Percentiles rank a stretch among this genome's conserved stretches.
These are phyloP conservation scores for Ditylenchus dipsaci DNA, from an alignment of 1,140 invertebrate genomes.

Conservation along the genomic window DNA sequence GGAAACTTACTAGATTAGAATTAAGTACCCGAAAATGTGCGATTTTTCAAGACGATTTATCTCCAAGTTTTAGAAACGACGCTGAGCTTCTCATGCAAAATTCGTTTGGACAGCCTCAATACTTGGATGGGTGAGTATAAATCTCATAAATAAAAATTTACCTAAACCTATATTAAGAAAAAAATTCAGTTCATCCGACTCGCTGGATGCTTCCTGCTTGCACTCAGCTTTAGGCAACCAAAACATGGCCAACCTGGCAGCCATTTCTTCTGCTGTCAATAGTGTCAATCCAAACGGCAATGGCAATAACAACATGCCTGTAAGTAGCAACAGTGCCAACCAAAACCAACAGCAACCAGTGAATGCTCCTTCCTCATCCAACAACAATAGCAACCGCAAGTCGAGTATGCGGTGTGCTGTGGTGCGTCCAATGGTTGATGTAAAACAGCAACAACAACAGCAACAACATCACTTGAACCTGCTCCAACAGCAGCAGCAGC, in stretches of 20 bases:
- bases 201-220: not conserved
- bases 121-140: not conserved
- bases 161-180: no score
- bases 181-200: not conserved
- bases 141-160: no score
- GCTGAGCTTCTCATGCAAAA: not conserved
- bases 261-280: not conserved
- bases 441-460: conserved; percentile 12
- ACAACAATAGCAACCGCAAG: not conserved
- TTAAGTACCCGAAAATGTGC: no score
- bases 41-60: no score
- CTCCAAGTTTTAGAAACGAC: not conserved
- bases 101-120: not conserved
- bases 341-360: not conserved
- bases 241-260: not conserved
- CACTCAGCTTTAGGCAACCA: not conserved
- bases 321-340: no score
- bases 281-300: not conserved
- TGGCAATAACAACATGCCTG: not conserved
- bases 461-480: not conserved
- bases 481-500: not conserved
- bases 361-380: no score
- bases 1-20: no score
- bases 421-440: conserved; percentile 14
- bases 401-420: conserved; percentile 19